Conservation (phyloP, 2,797 vertebrate genomes). For the Yasuhikotakia modesta region DNA sequence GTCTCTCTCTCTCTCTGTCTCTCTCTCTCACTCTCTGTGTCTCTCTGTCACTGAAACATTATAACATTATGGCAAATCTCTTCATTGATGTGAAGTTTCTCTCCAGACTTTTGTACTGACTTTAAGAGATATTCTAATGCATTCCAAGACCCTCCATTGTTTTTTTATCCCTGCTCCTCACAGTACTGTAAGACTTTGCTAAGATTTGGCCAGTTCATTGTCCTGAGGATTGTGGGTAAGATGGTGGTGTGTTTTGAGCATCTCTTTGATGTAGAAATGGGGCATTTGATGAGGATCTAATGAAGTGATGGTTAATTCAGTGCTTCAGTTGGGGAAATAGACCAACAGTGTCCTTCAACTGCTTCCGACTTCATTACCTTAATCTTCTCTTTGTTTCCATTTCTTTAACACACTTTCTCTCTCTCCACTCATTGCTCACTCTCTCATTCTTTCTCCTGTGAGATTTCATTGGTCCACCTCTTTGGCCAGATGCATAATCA, state of each 20-base stretch:
- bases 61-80: constrained; percentile 3
- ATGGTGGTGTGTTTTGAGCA: constrained; percentile 1
- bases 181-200: constrained; percentile 7
- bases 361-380: background rate
- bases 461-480: constrained; percentile 65
- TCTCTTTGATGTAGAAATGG: constrained; percentile 31
- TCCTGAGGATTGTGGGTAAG: constrained; percentile 37
- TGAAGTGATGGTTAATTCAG: constrained; percentile 33
- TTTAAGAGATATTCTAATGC: constrained; percentile 28
- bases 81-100: constrained; percentile 7
- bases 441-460: background rate
- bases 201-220: constrained; percentile 33
- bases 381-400: background rate
- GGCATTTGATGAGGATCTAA: constrained; percentile 39
- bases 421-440: constrained; percentile 21
- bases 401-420: background rate
- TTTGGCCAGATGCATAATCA: constrained; percentile 61
- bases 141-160: constrained; percentile 20
- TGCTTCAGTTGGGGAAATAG: constrained; percentile 8
- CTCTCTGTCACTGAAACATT: background rate
- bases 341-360: constrained; percentile 25
- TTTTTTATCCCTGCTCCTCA: constrained; percentile 13
- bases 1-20: background rate
- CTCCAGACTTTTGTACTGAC: constrained; percentile 12
- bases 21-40: background rate